A percentile compares a stretch with the other conserved stretches of the same genome.
Conservation (phyloP, 2,797 vertebrate species). For the Acanthopagrus latus region DNA sequence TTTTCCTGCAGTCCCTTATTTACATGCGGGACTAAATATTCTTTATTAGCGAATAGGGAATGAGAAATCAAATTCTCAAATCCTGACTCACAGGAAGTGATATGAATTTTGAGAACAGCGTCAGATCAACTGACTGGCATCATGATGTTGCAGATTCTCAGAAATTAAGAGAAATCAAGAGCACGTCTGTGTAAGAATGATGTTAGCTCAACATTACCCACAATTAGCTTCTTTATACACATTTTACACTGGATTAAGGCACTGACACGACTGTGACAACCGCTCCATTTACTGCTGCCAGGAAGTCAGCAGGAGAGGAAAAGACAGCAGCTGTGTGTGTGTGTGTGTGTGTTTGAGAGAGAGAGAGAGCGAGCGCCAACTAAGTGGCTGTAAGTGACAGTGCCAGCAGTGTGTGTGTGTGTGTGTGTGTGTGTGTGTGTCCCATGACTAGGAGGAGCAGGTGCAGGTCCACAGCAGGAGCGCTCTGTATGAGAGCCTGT, state of each 20-base stretch:
- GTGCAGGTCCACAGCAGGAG: constrained; percentile 79
- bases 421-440: constrained; percentile 50
- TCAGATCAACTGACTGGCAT: background rate
- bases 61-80: constrained; percentile 7
- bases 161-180: constrained; percentile 30
- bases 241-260: constrained; percentile 60
- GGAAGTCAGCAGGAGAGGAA: constrained; percentile 79
- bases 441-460: constrained; percentile 69
- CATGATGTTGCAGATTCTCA: background rate
- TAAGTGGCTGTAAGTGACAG: constrained; percentile 46
- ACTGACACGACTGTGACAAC: constrained; percentile 67
- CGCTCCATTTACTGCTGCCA: constrained; percentile 73
- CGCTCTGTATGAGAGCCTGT: constrained; percentile 50
- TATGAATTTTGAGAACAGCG: background rate
- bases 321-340: constrained; percentile 70
- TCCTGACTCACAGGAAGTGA: background rate
- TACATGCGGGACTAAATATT: background rate
- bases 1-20: background rate
- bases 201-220: constrained; percentile 25
- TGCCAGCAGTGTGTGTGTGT: constrained; percentile 59
- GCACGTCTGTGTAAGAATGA: constrained; percentile 30
- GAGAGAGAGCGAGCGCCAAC: constrained; percentile 27
- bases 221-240: constrained; percentile 52
- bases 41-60: too few relatives aligned
- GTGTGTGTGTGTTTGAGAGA: background rate